These are phyloP conservation scores for Rhynchonema sp. DNA, from an alignment of 2,888 invertebrate species.

Conservation along the genomic window DNA sequence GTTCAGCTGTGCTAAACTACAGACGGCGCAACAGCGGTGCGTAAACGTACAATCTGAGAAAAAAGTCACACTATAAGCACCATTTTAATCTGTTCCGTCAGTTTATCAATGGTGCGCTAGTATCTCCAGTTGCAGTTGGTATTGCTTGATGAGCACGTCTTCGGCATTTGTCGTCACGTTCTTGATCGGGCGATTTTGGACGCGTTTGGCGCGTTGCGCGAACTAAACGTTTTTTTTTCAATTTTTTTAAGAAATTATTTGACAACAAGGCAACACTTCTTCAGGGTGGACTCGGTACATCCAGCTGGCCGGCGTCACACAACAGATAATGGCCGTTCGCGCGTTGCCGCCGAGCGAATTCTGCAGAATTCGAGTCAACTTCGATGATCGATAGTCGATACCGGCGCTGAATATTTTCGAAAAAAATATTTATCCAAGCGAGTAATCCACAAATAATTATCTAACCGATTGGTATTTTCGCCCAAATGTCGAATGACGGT, in stretches of 20 bases:
- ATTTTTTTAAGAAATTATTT: too few species aligned
- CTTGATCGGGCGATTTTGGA: slow-evolving; percentile 55
- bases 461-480: neutral
- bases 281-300: slow-evolving; percentile 51
- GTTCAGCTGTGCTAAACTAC: too few species aligned
- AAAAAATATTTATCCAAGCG: neutral
- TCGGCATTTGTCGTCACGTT: slow-evolving; percentile 37
- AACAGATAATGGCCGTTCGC: slow-evolving; percentile 63
- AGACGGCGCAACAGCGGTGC: too few species aligned
- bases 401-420: neutral
- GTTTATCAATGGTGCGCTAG: too few species aligned
- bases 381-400: slow-evolving; percentile 60
- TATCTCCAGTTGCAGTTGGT: too few species aligned
- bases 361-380: slow-evolving; percentile 61
- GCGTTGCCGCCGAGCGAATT: slow-evolving; percentile 71
- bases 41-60: too few species aligned
- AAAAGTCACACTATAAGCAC: too few species aligned
- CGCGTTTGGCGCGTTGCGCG: slow-evolving; percentile 57
- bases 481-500: slow-evolving; percentile 38
- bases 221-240: too few species aligned
- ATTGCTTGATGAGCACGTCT: neutral
- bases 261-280: slow-evolving; percentile 20
- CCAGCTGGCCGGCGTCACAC: slow-evolving; percentile 53
- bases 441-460: neutral
- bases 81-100: too few species aligned